A percentile compares a stretch with the other conserved stretches of the same genome.
These are phyloP conservation scores for Catharus minimus DNA, from an alignment of 2,113 vertebrate species.

Conservation along the genomic window DNA sequence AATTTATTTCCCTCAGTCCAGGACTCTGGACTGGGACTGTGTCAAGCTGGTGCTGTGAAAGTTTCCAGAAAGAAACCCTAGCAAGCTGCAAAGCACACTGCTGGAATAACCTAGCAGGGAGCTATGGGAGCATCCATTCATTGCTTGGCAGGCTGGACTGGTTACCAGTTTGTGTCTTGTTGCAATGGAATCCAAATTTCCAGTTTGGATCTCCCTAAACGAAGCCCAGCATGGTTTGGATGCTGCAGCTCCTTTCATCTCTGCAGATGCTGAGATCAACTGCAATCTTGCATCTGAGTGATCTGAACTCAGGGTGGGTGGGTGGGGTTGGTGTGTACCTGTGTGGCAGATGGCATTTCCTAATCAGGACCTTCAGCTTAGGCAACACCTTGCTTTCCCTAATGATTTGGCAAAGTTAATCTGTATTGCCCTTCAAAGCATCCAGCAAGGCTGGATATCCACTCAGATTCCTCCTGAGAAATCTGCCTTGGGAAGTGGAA, in stretches of 20 bases:
- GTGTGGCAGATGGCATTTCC: constrained; percentile 1
- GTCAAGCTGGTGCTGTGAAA: neutral
- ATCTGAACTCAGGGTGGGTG: neutral
- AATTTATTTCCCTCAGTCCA: neutral
- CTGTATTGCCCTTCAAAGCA: constrained; percentile 30
- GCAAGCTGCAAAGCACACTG: neutral
- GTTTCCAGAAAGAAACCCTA: neutral
- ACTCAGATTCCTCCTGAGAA: constrained; percentile 17
- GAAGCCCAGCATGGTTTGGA: neutral
- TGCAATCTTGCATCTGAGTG: neutral
- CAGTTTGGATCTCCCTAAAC: neutral
- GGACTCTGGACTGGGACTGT: neutral
- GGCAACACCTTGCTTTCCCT: constrained; percentile 42
- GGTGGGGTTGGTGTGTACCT: neutral
- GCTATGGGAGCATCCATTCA: neutral
- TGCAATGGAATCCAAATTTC: neutral
- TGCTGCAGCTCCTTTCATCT: constrained; percentile 45
- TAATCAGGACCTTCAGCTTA: constrained; percentile 32
- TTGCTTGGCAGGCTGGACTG: constrained; percentile 25
- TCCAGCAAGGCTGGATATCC: neutral
- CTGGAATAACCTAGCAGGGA: neutral
- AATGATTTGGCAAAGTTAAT: constrained; percentile 21
- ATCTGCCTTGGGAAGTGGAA: neutral
- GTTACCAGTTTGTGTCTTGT: constrained; percentile 26
- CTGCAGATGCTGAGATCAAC: constrained; percentile 1